Evolutionary conservation across 2,888 invertebrate genomes (phyloP), one percentile per base, ranked within the genome.

Genomic region (Xylota segnis): DNA sequence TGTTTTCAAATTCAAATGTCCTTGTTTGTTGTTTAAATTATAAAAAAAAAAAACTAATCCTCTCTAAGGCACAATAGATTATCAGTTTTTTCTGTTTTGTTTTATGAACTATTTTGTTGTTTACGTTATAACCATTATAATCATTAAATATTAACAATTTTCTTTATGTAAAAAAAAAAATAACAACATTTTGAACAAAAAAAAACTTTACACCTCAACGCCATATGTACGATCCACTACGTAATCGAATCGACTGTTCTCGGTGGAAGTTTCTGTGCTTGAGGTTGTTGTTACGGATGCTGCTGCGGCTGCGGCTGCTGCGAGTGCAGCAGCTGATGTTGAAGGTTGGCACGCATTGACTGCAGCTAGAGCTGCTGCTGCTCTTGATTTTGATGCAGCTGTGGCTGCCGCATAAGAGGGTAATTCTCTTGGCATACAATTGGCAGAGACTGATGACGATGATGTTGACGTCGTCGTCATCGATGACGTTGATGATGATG

Each of bases 201-300:
- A 58, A 71, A 65, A 34, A 10, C 81, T 89, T 94, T 94, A 97
- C 90, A 97, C 97, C 93, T 97, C 97, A 89, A 97, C 97, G 90
- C 97, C 97, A 90, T 96, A 94, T 83, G 95, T 96, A 92, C 96
- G 94, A 93, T 97, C 97, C 88, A 97, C 96, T 88, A 96, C 96
- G 92, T 96, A 96, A 88, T 96, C 96, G 92, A 95, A 96, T 91
- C 95, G 95, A 59, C 87, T 79, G 72, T 89, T 89, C 68, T 91
- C 90, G 94, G 94, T 83, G 92, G 70, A 59, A 54, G 58, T 56
- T 52, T 76, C 77, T 61, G 71, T 34, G 71, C 50, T 79, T 47
- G 77, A 72, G 54, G 58, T 50, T 63, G 70, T 68, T 23, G 75
- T 79, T 40, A 45, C 18, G 59, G 74, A 9, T 58, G 68, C 9